Evolutionary conservation across 2,888 invertebrate species (phyloP), one percentile per base, ranked within the genome.

Genomic region (Pedicia rivosa): DNA sequence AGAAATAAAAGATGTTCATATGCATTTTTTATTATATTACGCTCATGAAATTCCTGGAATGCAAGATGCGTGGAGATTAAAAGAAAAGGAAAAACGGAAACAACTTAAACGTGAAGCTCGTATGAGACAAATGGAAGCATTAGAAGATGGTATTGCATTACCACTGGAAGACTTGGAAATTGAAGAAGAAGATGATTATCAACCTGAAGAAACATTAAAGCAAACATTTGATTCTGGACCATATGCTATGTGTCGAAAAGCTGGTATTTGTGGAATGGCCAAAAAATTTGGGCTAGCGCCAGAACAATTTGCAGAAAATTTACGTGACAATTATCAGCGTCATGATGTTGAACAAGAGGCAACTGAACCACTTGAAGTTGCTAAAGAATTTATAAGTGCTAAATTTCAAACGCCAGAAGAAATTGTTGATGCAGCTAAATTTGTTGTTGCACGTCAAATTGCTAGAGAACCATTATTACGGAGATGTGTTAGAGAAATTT

Each of bases 291-390:
- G 97, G 42, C 63, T 98, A 36, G 75, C 80, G 0, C 90, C 97
- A 0, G 88, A 91, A 54, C 82, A 95, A 59, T 94, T 91, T 57
- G 92, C 91, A 0, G 94, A 95, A 63, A 97, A 98, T 64, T 67
- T 97, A 6, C 73, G 91, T 2, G 94, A 95, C 53, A 90, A 91
- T 57, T 95, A 95, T 58, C 88, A 90, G 56, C 68, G 90, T 10
- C 86, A 92, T 56, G 95, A 95, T 53, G 88, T 95, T 2, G 92
- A 92, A 35, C 94, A 95, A 55, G 86, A 84, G 48, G 74, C 79
- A 0, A 70, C 76, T n/a, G 80, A 87, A 46, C 91, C 92, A 1
- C 51, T 70, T 0, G 83, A 86, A 45, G 66, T 86, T 13, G 92
- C 92, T 1, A 75, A 74, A 37, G 82, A 88, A 47, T 88, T 72